Base-by-base conservation (phyloP, 1,140 invertebrate species). In the Lepidurus couesii region DNA sequence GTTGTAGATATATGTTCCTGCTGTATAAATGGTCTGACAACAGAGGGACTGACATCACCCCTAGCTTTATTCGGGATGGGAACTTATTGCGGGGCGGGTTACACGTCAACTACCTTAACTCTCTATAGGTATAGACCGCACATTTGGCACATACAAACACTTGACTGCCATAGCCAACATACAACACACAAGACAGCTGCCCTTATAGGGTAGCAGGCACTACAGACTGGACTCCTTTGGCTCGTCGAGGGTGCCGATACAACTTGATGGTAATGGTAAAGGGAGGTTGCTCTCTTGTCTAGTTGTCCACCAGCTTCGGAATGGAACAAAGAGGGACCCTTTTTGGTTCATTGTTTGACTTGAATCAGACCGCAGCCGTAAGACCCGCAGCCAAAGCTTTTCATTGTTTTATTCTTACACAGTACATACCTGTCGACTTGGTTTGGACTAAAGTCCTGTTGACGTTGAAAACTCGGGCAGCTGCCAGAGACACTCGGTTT, bases 91-190 rank as follows among this genome's bases (percentile, higher is more conserved):
- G 53, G 53, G 13, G 9, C 21, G 53, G 53, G 16, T 13, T 65
- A n/a, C 53, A 65, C 53, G 45, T 16, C 45, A 16, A 47, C 13
- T 13, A 65, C 53, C 53, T 65, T 65, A 65, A 65, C 9, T 13
- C 16, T 65, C 9, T 65, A 16, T 65, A 21, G 16, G 13, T 13
- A n/a, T 9, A 16, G 16, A 21, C 53, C 53, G 53, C 53, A 65
- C 53, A 65, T 65, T 65, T 13, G 53, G 53, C 7, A 21, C 53
- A 65, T 21, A 65, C 53, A 65, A 65, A 65, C 53, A 65, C 53
- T 65, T 65, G 53, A 65, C 16, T 65, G 53, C 53, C 53, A 65
- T 65, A 65, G 21, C 53, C 53, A 65, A 65, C 53, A 65, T 65
- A 16, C 53, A 65, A 65, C 53, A 21, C 53, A 65, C 45, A 10